phyloP scores from a whole-genome alignment of 2,888 invertebrate genomes.

The Cataglyphis rosenhaueri region DNA sequence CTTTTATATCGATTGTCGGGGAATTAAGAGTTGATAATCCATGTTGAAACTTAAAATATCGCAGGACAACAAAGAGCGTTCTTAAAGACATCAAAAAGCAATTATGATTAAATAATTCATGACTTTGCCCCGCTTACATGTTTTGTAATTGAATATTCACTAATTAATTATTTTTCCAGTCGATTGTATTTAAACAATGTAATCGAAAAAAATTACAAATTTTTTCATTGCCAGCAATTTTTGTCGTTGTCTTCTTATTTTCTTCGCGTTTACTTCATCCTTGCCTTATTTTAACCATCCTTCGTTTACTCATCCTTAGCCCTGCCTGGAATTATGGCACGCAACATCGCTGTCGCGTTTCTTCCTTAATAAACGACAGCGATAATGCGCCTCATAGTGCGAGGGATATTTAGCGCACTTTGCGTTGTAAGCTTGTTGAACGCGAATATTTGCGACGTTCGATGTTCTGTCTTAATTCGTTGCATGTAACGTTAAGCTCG shows the following conservation, averaged over 20 bases:
- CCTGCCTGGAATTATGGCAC: slow-evolving; percentile 47
- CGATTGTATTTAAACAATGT: slow-evolving; percentile 25
- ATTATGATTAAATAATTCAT: slow-evolving; percentile 4
- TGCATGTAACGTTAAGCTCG: slow-evolving; percentile 51
- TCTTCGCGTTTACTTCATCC: slow-evolving; percentile 1
- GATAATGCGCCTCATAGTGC: slow-evolving; percentile 51
- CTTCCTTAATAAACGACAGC: slow-evolving; percentile 52
- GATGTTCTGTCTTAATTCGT: slow-evolving; percentile 50
- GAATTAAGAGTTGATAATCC: background rate
- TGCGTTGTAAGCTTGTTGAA: slow-evolving; percentile 52
- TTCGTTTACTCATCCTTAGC: slow-evolving; percentile 31
- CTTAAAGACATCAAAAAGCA: background rate
- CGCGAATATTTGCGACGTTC: slow-evolving; percentile 54
- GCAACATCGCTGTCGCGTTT: slow-evolving; percentile 55
- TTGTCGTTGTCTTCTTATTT: slow-evolving; percentile 10
- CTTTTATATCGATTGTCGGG: background rate
- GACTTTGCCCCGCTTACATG: background rate
- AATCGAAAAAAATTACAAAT: slow-evolving; percentile 32
- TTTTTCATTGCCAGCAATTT: slow-evolving; percentile 30
- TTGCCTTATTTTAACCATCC: background rate
- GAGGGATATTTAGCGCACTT: slow-evolving; percentile 52
- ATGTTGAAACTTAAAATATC: background rate
- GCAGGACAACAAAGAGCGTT: background rate
- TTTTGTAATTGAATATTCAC: background rate
- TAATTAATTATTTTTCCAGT: slow-evolving; percentile 19